Evolutionary conservation across 2,888 invertebrate species (phyloP).

Genomic region (Eurytoma adleriae): DNA sequence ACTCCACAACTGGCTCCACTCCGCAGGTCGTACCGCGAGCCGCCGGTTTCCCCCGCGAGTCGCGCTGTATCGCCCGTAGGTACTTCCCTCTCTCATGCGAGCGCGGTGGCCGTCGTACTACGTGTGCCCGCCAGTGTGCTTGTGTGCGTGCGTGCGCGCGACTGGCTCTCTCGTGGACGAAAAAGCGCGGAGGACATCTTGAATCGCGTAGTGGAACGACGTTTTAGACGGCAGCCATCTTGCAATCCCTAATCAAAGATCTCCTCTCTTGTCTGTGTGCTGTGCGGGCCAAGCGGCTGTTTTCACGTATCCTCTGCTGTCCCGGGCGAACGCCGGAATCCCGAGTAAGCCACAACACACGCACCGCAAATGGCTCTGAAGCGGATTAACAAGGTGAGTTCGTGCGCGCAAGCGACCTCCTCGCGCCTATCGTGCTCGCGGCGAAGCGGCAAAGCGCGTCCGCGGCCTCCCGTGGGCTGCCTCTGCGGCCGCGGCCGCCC

Average conservation of each 20-base stretch:
- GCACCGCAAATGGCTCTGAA: constrained; percentile 90
- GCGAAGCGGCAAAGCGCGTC: neutral
- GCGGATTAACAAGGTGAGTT: constrained; percentile 96
- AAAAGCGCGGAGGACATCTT: constrained; percentile 68
- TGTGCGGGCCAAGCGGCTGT: constrained; percentile 79
- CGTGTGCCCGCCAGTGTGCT: constrained; percentile 9
- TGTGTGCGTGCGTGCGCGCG: constrained; percentile 23
- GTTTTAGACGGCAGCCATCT: constrained; percentile 90
- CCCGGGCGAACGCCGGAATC: constrained; percentile 44
- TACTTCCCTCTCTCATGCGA: neutral
- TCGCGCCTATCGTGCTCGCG: neutral
- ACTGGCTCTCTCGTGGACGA: constrained; percentile 16
- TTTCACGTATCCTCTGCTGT: constrained; percentile 33
- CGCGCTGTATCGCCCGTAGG: neutral
- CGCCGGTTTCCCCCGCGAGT: no score
- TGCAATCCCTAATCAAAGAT: constrained; percentile 92
- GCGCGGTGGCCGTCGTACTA: no score
- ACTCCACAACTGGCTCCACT: neutral
- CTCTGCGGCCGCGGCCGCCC: neutral
- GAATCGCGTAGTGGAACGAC: constrained; percentile 85
- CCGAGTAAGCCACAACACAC: constrained; percentile 56
- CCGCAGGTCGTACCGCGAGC: no score
- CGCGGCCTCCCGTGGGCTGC: neutral
- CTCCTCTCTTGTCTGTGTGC: constrained; percentile 78
- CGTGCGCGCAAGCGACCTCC: neutral